Conservation (phyloP, 2,797 vertebrate genomes). For the Ctenopoma kingsleyae region DNA sequence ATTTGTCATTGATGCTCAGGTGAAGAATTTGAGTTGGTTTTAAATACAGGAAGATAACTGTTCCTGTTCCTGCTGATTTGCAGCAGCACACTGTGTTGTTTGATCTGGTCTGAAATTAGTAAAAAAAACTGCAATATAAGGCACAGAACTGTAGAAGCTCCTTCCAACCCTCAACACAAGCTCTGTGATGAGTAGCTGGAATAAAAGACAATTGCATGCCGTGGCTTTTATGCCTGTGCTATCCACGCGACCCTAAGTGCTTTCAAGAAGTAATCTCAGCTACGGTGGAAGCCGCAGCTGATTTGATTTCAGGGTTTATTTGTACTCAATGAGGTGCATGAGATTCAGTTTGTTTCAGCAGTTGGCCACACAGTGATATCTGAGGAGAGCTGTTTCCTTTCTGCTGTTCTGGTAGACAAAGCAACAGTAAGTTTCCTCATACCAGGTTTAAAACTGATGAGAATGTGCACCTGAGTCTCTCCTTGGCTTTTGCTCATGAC, state of each 20-base stretch:
- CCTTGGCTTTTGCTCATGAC: neutral
- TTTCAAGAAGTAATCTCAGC: conserved; percentile 54
- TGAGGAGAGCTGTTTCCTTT: conserved; percentile 21
- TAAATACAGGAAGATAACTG: neutral
- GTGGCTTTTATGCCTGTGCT: conserved; percentile 27
- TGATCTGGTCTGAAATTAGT: neutral
- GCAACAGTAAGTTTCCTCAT: conserved; percentile 43
- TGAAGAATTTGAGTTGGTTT: conserved; percentile 60
- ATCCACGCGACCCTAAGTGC: conserved; percentile 43
- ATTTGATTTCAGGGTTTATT: conserved; percentile 55
- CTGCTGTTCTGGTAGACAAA: conserved; percentile 20
- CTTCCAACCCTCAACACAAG: conserved; percentile 9
- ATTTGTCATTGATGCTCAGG: conserved; percentile 99
- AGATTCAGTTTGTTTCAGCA: conserved; percentile 45
- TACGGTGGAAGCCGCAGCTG: conserved; percentile 17
- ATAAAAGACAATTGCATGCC: conserved; percentile 39
- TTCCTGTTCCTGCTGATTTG: too few relatives aligned
- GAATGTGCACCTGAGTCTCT: neutral
- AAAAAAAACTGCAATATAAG: neutral
- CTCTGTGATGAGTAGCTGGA: conserved; percentile 12
- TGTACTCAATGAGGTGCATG: conserved; percentile 45
- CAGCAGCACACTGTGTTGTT: neutral
- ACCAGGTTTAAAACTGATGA: conserved; percentile 25
- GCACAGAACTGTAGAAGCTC: neutral
- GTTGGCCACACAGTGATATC: conserved; percentile 40